Percentiles rank a stretch among this genome's conserved stretches.
Evolutionary conservation across 2,888 invertebrate species (phyloP).

Genomic region (Eupithecia insigniata): DNA sequence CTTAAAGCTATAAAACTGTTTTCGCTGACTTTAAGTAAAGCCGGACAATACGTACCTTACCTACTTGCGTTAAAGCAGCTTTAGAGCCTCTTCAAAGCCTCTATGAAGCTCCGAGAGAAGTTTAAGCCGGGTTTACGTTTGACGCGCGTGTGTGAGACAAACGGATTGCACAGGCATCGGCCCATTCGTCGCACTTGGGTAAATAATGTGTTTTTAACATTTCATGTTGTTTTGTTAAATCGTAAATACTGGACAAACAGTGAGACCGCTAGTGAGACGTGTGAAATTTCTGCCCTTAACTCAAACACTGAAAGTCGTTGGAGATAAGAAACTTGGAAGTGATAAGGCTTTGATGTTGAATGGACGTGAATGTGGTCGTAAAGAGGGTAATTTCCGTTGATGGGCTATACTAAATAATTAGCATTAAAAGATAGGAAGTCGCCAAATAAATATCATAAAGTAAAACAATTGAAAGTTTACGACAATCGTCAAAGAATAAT

Average conservation of each 20-base stretch:
- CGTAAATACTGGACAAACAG: slow-evolving; percentile 83
- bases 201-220: slow-evolving; percentile 85
- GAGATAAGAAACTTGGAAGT: slow-evolving; percentile 32
- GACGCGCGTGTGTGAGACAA: slow-evolving; percentile 80
- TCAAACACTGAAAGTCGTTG: slow-evolving; percentile 55
- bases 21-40: slow-evolving; percentile 38
- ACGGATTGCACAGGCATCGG: slow-evolving; percentile 77
- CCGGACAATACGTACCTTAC: slow-evolving; percentile 73
- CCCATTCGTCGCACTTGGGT: slow-evolving; percentile 82
- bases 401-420: neutral
- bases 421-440: neutral
- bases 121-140: slow-evolving; percentile 51
- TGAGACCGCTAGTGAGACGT: slow-evolving; percentile 64
- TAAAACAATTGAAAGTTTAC: neutral
- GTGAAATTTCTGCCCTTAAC: slow-evolving; percentile 72
- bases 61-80: slow-evolving; percentile 17
- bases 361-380: neutral
- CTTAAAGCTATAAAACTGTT: slow-evolving; percentile 68
- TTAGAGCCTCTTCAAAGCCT: slow-evolving; percentile 9
- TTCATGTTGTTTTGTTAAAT: slow-evolving; percentile 84
- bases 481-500: neutral
- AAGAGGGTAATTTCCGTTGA: neutral
- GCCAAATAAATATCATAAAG: neutral
- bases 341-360: slow-evolving; percentile 14
- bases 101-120: slow-evolving; percentile 40